A percentile compares a stretch with the other conserved stretches of the same genome.
Evolutionary conservation across 1,140 invertebrate genomes (phyloP).

Genomic region (Drosophila ogumai): DNA sequence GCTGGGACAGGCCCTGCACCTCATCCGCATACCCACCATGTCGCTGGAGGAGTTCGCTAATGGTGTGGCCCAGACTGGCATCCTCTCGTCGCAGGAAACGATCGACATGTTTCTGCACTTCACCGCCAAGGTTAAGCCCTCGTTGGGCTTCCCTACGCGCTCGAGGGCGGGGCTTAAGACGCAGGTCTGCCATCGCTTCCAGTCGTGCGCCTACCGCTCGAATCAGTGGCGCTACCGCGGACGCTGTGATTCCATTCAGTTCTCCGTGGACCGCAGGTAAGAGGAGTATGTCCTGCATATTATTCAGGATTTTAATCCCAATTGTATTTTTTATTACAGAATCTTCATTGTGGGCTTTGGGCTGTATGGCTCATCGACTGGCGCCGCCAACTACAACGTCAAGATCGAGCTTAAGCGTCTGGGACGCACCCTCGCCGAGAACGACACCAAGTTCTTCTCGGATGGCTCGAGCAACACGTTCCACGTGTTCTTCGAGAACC

Average conservation of each 20-base stretch:
- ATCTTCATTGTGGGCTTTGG: conserved; percentile 97
- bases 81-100: conserved; percentile 94
- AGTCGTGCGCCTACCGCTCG: conserved; percentile 97
- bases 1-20: conserved; percentile 91
- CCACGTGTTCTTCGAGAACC: conserved; percentile 96
- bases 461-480: conserved; percentile 97
- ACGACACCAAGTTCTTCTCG: conserved; percentile 96
- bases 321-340: conserved; percentile 76
- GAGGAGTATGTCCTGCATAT: neutral
- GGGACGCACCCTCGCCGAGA: conserved; percentile 93
- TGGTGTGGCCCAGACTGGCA: conserved; percentile 94
- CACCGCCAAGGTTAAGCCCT: conserved; percentile 93
- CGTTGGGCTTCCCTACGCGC: conserved; percentile 92
- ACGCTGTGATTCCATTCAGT: conserved; percentile 96
- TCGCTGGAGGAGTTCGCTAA: conserved; percentile 96
- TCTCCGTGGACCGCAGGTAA: conserved; percentile 91
- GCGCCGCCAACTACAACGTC: conserved; percentile 95
- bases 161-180: conserved; percentile 94
- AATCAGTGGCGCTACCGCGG: conserved; percentile 98
- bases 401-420: conserved; percentile 95
- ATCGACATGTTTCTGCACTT: conserved; percentile 97
- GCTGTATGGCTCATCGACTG: conserved; percentile 95
- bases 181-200: conserved; percentile 97
- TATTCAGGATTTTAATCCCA: conserved; percentile 70
- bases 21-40: conserved; percentile 96